These are phyloP conservation scores for Reticulitermes speratus DNA, from an alignment of 1,140 invertebrate species.

Conservation along the genomic window DNA sequence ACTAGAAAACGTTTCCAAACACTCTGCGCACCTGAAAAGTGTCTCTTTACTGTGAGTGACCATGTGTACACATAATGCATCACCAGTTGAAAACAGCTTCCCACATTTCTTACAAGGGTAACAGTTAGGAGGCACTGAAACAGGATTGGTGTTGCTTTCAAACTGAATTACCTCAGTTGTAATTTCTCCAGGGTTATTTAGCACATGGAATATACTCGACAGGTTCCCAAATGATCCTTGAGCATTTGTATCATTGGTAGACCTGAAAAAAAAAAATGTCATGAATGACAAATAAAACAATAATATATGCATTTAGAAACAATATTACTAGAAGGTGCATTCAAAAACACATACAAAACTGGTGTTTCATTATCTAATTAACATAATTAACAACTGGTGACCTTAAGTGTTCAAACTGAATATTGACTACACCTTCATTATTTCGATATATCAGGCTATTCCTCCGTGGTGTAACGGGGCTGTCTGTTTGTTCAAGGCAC, in stretches of 20 bases:
- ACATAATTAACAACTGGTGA: not conserved
- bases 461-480: not conserved
- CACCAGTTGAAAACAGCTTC: conserved; percentile 54
- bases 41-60: conserved; percentile 44
- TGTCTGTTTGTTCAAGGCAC: not conserved
- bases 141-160: not conserved
- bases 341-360: not conserved
- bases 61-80: conserved; percentile 48
- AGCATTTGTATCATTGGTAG: not conserved
- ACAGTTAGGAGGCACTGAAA: not conserved
- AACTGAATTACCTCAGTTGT: conserved; percentile 4
- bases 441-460: not conserved
- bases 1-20: conserved; percentile 19
- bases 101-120: conserved; percentile 44
- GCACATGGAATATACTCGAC: not conserved
- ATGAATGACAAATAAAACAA: not conserved
- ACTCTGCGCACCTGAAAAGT: not conserved
- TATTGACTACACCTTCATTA: not conserved
- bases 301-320: not conserved
- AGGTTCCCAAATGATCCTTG: not conserved
- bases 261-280: not conserved
- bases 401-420: not conserved
- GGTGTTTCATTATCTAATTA: no score
- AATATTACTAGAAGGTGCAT: not conserved
- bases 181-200: not conserved